Conservation (phyloP, 2,888 invertebrate species). For the Cancer borealis region DNA sequence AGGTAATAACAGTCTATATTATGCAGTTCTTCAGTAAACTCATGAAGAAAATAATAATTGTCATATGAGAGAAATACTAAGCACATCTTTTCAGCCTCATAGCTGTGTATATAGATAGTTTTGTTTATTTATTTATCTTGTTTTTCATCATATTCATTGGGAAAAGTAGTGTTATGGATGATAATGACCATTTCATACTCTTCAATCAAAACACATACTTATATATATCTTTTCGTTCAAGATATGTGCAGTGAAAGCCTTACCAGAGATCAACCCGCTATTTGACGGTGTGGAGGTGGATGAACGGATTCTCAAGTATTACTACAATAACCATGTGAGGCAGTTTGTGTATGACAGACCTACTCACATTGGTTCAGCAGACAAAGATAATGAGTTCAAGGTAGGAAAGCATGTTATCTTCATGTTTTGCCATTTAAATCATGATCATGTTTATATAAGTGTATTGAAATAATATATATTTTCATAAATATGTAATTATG, state of each 20-base stretch:
- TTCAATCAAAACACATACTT: neutral
- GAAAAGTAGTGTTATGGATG: neutral
- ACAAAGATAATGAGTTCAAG: slow-evolving; percentile 97
- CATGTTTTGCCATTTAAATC: neutral
- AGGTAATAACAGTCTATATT: slow-evolving; percentile 75
- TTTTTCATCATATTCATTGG: neutral
- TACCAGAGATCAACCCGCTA: slow-evolving; percentile 84
- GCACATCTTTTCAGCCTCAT: neutral
- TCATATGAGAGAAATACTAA: neutral
- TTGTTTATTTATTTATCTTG: neutral
- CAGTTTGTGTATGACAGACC: slow-evolving; percentile 95
- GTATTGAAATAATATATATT: neutral
- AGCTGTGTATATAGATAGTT: neutral
- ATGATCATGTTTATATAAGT: neutral
- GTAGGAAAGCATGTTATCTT: slow-evolving; percentile 78
- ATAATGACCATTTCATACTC: neutral
- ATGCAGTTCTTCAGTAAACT: neutral
- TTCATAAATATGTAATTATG: neutral
- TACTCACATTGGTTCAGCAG: slow-evolving; percentile 92
- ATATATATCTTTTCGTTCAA: slow-evolving; percentile 81
- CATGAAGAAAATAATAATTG: neutral
- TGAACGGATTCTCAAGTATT: slow-evolving; percentile 92
- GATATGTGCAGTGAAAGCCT: slow-evolving; percentile 95
- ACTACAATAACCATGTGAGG: slow-evolving; percentile 93
- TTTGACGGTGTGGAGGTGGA: slow-evolving; percentile 87